Percentiles rank a stretch among this genome's conserved stretches.
These are phyloP conservation scores for Drosophila antonietae DNA, from an alignment of 2,888 invertebrate genomes.

Conservation along the genomic window DNA sequence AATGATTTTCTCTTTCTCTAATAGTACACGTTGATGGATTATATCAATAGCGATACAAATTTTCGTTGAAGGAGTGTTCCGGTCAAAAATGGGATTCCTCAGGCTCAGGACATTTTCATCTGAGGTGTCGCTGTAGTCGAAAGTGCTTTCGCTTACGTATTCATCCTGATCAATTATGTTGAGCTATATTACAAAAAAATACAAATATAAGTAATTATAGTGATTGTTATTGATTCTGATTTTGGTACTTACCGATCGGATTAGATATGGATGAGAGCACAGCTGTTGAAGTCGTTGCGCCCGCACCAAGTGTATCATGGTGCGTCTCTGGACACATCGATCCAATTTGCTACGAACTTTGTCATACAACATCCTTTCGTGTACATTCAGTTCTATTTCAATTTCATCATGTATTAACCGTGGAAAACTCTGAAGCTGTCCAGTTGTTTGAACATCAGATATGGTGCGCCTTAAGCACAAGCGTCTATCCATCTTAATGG, in stretches of 20 bases:
- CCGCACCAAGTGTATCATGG: not conserved
- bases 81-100: not conserved
- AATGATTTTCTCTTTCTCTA: not conserved
- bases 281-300: not conserved
- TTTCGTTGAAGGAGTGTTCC: not conserved
- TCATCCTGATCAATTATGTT: not conserved
- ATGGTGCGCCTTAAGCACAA: slow-evolving; percentile 9
- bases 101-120: not conserved
- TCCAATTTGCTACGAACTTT: not conserved
- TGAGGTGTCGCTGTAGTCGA: not conserved
- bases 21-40: not conserved
- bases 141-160: not conserved
- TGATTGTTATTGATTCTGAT: not conserved
- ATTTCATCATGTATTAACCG: not conserved
- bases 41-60: not conserved
- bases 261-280: slow-evolving; percentile 3
- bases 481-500: not conserved
- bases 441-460: not conserved
- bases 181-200: not conserved
- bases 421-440: no score
- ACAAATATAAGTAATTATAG: not conserved
- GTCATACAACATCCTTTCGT: not conserved
- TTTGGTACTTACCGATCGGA: not conserved
- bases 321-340: no score
- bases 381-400: not conserved